Conservation (phyloP, 2,888 invertebrate genomes). For the Rutpela maculata region DNA sequence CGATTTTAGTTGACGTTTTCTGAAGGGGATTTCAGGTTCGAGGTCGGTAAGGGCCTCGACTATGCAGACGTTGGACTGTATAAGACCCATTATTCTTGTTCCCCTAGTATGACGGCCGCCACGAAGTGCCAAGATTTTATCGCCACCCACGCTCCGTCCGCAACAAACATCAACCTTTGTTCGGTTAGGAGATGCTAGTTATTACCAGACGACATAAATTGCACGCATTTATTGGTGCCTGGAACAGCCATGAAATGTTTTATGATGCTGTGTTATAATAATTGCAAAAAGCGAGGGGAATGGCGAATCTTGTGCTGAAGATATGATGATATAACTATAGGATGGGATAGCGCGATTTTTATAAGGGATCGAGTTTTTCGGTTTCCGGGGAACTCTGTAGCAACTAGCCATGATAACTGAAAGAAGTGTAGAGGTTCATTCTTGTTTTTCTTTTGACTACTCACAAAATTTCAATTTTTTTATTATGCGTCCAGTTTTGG, state of each 20-base stretch:
- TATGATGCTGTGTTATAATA: conserved; percentile 9
- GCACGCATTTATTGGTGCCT: conserved; percentile 22
- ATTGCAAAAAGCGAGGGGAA: not conserved
- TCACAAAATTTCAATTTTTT: too few species aligned
- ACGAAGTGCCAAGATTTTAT: conserved; percentile 41
- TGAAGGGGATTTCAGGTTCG: conserved; percentile 2
- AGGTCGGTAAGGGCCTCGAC: conserved; percentile 18
- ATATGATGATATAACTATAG: not conserved
- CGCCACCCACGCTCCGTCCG: conserved; percentile 41
- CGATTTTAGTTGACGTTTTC: not conserved
- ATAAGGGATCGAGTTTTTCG: not conserved
- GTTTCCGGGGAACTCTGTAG: not conserved
- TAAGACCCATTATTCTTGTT: conserved; percentile 49
- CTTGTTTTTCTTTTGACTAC: too few species aligned
- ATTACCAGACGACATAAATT: conserved; percentile 27
- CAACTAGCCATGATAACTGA: not conserved
- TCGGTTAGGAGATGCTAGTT: conserved; percentile 25
- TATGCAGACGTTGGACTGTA: conserved; percentile 24
- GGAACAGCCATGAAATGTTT: conserved; percentile 18
- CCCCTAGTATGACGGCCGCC: conserved; percentile 45
- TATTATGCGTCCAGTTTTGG: too few species aligned
- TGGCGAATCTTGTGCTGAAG: not conserved
- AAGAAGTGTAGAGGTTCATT: not conserved
- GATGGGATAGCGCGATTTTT: too few species aligned
- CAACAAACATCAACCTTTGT: conserved; percentile 30